Evolutionary conservation across 1,140 invertebrate species (phyloP), one percentile per base, ranked within the genome.

Genomic region (Drosophila arawakana): DNA sequence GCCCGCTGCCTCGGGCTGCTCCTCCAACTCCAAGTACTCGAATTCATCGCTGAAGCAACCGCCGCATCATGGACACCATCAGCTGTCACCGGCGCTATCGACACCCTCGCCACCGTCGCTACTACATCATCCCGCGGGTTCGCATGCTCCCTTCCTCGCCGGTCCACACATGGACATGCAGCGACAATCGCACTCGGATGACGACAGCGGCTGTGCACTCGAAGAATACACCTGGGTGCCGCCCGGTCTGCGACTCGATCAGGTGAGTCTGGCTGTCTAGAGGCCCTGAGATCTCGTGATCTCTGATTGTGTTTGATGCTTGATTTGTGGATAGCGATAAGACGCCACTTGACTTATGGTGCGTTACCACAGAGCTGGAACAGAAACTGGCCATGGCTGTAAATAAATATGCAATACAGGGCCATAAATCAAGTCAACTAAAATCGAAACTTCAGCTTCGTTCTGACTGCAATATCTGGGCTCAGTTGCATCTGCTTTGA

Each of bases 221-320:
- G 98, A 99, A 91, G 98, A 99, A 92, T 99, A 99, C 93, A 98
- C 98, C 0, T 99, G 98, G 98, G 97, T 99, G 50, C 98, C 98
- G 43, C 97, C 97, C 3, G 98, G 98, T 68, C 94, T 99, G 3
- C 95, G 98, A 93, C 98, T 98, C 9, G 98, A 99, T 93, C 98
- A 98, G 96, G 98, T 99, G 93, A 94, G 92, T 77, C 37, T 25
- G 7, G 4, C 10, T 46, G 43, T 65, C 50, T 52, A 61, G 61
- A 66, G 66, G 68, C 44, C 61, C 18, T 7, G 34, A n/a, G 54
- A 57, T 37, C 58, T 25, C 7, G 35, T 21, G 46, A 49, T 71
- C 49, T 62, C 58, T 44, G 62, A 68, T 69, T 39, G 30, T 54
- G 25, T 30, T 30, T 15, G n/a, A 54, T 54, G 50, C 5, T 55